phyloP scores from a whole-genome alignment of 2,888 invertebrate genomes.

The Brachylomia viminalis region DNA sequence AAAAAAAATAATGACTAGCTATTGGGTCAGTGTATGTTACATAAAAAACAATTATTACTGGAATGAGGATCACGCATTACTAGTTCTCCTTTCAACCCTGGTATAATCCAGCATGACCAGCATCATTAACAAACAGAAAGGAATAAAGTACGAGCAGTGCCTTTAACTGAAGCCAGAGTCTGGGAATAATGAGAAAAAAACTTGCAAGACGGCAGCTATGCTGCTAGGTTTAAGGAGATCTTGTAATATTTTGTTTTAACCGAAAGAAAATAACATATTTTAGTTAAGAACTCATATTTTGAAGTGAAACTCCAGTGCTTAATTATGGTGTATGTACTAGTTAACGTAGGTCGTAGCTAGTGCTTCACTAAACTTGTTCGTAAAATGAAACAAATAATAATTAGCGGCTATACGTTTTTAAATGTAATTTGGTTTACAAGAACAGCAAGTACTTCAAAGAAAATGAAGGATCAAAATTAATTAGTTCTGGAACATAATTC shows the following conservation, averaged over 20 bases:
- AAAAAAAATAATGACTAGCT: slow-evolving; percentile 6
- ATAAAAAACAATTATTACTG: neutral
- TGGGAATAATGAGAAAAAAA: slow-evolving; percentile 9
- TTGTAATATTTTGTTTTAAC: slow-evolving; percentile 7
- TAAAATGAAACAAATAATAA: slow-evolving; percentile 10
- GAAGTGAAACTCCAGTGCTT: neutral
- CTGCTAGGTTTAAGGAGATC: neutral
- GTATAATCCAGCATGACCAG: neutral
- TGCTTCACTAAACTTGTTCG: slow-evolving; percentile 10
- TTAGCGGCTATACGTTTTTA: neutral
- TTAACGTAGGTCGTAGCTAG: neutral
- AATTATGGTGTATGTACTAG: neutral
- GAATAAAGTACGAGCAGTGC: neutral
- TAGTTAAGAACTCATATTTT: neutral
- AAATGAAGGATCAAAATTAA: slow-evolving; percentile 42
- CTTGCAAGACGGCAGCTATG: neutral
- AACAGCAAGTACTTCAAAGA: slow-evolving; percentile 21
- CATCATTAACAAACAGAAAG: slow-evolving; percentile 10
- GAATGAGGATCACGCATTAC: neutral
- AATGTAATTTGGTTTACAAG: slow-evolving; percentile 6
- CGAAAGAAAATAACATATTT: neutral
- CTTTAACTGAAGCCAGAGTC: slow-evolving; percentile 11
- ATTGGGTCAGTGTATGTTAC: neutral
- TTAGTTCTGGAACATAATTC: slow-evolving; percentile 49
- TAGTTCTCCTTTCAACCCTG: neutral